Percentiles rank a stretch among this genome's conserved stretches.
phyloP scores from a whole-genome alignment of 2,113 vertebrate genomes.

The Engraulis encrasicolus region DNA sequence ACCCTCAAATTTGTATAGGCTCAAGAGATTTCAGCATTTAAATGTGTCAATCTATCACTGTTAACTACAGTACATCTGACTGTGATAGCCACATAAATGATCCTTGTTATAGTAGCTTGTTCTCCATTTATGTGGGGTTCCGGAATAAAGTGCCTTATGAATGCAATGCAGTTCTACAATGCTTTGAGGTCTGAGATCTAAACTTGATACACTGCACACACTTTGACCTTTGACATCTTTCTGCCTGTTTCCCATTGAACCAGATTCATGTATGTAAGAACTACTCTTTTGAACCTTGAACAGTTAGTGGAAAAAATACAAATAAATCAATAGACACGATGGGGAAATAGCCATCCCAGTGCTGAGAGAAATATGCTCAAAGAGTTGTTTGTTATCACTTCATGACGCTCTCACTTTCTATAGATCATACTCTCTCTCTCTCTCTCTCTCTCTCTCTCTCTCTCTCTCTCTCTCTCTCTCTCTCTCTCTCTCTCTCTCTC shows the following conservation, averaged over 20 bases:
- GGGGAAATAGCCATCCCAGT: neutral
- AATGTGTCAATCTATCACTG: too few species aligned
- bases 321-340: neutral
- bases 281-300: neutral
- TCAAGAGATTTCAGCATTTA: too few species aligned
- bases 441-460: too few species aligned
- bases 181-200: neutral
- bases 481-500: too few species aligned
- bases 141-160: neutral
- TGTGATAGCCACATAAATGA: too few species aligned
- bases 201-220: neutral
- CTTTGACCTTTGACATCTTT: too few species aligned
- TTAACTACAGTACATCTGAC: too few species aligned
- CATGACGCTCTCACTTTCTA: neutral
- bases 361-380: too few species aligned
- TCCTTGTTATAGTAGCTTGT: too few species aligned
- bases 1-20: too few species aligned
- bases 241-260: neutral
- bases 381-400: neutral
- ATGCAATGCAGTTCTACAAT: neutral
- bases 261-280: neutral
- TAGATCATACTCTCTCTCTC: neutral
- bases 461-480: too few species aligned
- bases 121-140: too few species aligned
- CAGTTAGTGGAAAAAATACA: neutral